Conservation (phyloP, 2,888 invertebrate genomes). For the Yponomeuta cagnagella region DNA sequence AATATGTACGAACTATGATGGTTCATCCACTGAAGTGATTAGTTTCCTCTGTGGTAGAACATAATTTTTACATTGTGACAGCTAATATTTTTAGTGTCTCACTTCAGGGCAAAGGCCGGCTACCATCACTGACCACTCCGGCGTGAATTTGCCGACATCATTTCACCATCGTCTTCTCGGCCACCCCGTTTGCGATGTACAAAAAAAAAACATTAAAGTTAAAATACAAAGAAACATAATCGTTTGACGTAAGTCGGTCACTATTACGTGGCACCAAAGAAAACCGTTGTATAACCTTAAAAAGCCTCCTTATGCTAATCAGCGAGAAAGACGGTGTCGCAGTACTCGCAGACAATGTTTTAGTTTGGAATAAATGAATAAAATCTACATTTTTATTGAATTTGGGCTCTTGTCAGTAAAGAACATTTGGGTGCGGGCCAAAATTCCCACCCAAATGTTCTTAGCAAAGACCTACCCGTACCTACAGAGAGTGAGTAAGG, state of each 20-base stretch:
- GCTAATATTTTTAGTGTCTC: no score
- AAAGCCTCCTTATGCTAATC: constrained; percentile 5
- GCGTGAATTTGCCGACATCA: no score
- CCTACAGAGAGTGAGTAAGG: no score
- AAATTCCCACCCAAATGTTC: neutral
- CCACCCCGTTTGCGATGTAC: no score
- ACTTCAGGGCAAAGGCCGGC: no score
- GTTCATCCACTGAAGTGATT: neutral
- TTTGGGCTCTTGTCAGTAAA: neutral
- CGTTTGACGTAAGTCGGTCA: no score
- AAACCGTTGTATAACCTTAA: neutral
- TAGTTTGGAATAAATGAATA: constrained; percentile 9
- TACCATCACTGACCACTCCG: no score
- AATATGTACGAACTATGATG: neutral
- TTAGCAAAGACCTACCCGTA: neutral
- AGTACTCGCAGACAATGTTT: neutral
- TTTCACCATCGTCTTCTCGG: no score
- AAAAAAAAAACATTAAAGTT: no score
- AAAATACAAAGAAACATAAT: no score
- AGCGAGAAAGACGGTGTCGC: neutral
- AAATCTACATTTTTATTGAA: constrained; percentile 3
- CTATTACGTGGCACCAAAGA: neutral
- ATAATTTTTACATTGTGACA: no score
- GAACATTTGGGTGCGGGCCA: neutral
- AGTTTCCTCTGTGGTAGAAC: neutral